A percentile compares a stretch with the other conserved stretches of the same genome.
Evolutionary conservation across 2,888 invertebrate species (phyloP).

Genomic region (Drosophila eohydei): DNA sequence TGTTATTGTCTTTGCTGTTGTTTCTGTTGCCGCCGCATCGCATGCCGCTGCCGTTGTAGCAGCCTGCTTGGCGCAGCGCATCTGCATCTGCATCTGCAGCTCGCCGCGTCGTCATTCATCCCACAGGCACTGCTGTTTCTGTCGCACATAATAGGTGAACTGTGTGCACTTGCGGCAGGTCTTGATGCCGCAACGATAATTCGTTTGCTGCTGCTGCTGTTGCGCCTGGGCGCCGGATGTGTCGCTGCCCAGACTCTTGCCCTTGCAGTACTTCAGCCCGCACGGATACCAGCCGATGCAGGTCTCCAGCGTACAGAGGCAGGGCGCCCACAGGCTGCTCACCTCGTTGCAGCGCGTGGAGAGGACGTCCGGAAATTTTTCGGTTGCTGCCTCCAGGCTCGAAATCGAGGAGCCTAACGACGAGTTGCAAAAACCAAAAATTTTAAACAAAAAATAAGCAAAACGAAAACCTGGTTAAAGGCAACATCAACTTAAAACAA

Average conservation of each 20-base stretch:
- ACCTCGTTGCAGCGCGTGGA: slow-evolving; percentile 88
- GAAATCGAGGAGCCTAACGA: slow-evolving; percentile 89
- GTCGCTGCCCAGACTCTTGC: slow-evolving; percentile 87
- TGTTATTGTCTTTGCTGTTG: slow-evolving; percentile 27
- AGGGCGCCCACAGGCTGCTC: slow-evolving; percentile 89
- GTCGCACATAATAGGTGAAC: slow-evolving; percentile 93
- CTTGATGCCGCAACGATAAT: slow-evolving; percentile 97
- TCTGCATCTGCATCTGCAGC: slow-evolving; percentile 81
- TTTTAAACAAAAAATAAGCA: neutral
- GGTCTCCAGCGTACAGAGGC: slow-evolving; percentile 93
- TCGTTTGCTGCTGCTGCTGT: slow-evolving; percentile 82
- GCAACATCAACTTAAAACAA: neutral
- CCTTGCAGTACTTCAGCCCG: slow-evolving; percentile 96
- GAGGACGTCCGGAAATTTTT: slow-evolving; percentile 88
- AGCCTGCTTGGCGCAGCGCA: slow-evolving; percentile 54
- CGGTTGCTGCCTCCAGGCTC: slow-evolving; percentile 90
- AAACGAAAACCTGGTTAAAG: slow-evolving; percentile 4
- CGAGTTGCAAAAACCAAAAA: slow-evolving; percentile 1
- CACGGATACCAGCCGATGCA: slow-evolving; percentile 99
- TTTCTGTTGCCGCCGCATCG: slow-evolving; percentile 43
- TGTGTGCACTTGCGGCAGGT: slow-evolving; percentile 96
- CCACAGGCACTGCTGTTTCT: slow-evolving; percentile 93
- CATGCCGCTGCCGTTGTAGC: slow-evolving; percentile 25
- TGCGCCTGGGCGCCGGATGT: slow-evolving; percentile 65
- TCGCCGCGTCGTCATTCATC: slow-evolving; percentile 88